Conservation (phyloP, 2,888 invertebrate species). For the Hoplodrina ambigua region DNA sequence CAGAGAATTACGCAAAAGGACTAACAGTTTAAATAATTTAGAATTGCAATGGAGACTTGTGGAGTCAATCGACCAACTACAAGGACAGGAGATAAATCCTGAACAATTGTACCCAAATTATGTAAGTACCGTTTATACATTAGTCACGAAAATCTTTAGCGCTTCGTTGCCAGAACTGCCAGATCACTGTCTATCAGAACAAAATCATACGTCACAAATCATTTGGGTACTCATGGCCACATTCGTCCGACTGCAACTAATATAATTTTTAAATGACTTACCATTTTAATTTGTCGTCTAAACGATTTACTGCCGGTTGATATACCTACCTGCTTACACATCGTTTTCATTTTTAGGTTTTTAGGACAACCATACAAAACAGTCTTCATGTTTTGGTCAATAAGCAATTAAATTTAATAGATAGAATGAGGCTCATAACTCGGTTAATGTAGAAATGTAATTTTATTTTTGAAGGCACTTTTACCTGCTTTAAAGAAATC, state of each 20-base stretch:
- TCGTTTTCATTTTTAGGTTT: too few species aligned
- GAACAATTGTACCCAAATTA: constrained; percentile 45
- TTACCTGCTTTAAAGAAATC: too few species aligned
- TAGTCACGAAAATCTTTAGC: background rate
- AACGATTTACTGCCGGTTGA: too few species aligned
- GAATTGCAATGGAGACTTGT: constrained; percentile 77
- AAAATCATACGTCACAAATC: background rate
- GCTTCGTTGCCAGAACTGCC: background rate
- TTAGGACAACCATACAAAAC: too few species aligned
- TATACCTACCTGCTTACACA: too few species aligned
- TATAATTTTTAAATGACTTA: background rate
- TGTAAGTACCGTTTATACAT: constrained; percentile 48
- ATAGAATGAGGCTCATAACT: too few species aligned
- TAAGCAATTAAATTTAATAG: too few species aligned
- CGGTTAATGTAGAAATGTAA: too few species aligned
- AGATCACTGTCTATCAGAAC: background rate
- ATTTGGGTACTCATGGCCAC: background rate
- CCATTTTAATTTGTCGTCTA: too few species aligned
- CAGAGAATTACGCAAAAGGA: constrained; percentile 47
- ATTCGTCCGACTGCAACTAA: background rate
- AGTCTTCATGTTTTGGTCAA: too few species aligned
- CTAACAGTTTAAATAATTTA: constrained; percentile 48
- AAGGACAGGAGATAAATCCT: constrained; percentile 36
- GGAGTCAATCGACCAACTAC: constrained; percentile 62
- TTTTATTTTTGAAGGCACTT: too few species aligned